A percentile compares a stretch with the other conserved stretches of the same genome.
Evolutionary conservation across 1,140 invertebrate species (phyloP).

Genomic region (Formica exsecta): DNA sequence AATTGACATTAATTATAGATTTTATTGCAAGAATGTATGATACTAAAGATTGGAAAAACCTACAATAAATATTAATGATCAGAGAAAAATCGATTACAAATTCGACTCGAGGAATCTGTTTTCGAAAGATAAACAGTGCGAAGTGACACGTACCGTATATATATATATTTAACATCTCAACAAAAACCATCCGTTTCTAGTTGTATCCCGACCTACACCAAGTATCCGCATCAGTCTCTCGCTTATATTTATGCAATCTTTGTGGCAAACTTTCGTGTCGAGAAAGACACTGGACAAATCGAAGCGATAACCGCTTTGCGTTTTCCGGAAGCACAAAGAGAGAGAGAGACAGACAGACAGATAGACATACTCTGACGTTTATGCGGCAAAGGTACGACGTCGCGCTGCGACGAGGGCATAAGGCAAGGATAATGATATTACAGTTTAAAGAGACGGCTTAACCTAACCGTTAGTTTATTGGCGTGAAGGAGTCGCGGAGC

Average conservation of each 20-base stretch:
- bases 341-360: too few relatives aligned
- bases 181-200: neutral
- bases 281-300: neutral
- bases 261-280: neutral
- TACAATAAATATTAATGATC: too few relatives aligned
- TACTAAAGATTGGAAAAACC: too few relatives aligned
- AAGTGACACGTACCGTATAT: too few relatives aligned
- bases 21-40: too few relatives aligned
- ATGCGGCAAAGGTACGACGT: constrained; percentile 32
- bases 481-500: constrained; percentile 85
- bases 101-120: too few relatives aligned
- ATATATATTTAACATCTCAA: neutral
- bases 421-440: constrained; percentile 84
- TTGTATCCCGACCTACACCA: neutral
- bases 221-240: neutral
- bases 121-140: too few relatives aligned
- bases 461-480: constrained; percentile 85
- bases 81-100: too few relatives aligned
- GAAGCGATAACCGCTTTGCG: neutral
- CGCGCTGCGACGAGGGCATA: constrained; percentile 61
- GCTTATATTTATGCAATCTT: neutral
- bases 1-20: too few relatives aligned
- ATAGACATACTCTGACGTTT: neutral
- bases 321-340: constrained; percentile 39
- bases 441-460: constrained; percentile 82